phyloP scores from a whole-genome alignment of 2,113 vertebrate species.

The Pseudopodoces humilis region DNA sequence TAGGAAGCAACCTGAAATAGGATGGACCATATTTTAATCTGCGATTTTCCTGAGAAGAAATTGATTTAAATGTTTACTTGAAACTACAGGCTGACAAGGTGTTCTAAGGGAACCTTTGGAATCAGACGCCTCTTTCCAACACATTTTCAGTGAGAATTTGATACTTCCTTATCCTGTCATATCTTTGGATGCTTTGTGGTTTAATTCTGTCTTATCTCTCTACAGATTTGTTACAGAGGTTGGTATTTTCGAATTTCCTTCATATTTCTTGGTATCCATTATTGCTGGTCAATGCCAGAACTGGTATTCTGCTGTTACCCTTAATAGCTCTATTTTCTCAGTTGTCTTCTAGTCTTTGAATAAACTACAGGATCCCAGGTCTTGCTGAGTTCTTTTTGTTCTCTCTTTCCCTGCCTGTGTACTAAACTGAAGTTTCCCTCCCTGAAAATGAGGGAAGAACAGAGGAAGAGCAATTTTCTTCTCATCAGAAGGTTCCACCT shows the following conservation, averaged over 20 bases:
- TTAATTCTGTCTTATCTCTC: neutral
- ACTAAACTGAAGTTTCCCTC: neutral
- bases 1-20: neutral
- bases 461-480: neutral
- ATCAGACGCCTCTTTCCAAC: neutral
- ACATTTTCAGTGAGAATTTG: neutral
- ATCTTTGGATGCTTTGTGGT: neutral
- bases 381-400: neutral
- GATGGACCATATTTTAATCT: neutral
- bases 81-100: neutral
- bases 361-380: neutral
- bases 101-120: neutral
- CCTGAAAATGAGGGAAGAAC: neutral
- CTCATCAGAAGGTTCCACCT: neutral
- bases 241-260: neutral
- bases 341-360: neutral
- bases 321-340: neutral
- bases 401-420: neutral
- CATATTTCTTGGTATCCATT: neutral
- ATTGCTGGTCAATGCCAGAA: neutral
- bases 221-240: neutral
- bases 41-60: neutral
- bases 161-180: neutral
- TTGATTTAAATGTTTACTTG: neutral
- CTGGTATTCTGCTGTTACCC: neutral